Conservation (phyloP, 2,113 vertebrate species). For the Leptobrachium leishanense region DNA sequence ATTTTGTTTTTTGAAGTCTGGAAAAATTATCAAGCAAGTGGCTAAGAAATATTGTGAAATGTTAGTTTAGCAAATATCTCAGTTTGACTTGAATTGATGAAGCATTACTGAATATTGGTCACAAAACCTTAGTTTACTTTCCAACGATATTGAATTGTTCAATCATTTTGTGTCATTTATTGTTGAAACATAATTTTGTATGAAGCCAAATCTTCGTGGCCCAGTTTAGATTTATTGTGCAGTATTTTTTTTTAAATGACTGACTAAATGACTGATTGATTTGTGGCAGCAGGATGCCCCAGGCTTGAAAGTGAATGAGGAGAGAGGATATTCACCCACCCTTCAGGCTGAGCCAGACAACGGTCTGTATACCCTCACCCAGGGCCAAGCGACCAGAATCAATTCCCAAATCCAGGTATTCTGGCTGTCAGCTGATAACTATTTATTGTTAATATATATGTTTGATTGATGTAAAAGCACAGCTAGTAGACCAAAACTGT, state of each 20-base stretch:
- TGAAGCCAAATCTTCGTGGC: background rate
- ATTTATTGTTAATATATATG: slow-evolving; percentile 56
- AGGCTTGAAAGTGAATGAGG: slow-evolving; percentile 70
- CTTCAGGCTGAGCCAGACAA: slow-evolving; percentile 64
- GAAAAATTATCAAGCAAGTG: no score
- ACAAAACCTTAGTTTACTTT: background rate
- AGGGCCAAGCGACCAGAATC: slow-evolving; percentile 68
- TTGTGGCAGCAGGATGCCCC: slow-evolving; percentile 69
- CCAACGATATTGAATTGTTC: background rate
- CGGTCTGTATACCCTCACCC: slow-evolving; percentile 65
- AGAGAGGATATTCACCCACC: slow-evolving; percentile 69
- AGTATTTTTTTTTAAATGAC: slow-evolving; percentile 56
- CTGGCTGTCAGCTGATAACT: slow-evolving; percentile 63
- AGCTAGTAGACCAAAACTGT: slow-evolving; percentile 13
- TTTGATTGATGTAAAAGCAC: slow-evolving; percentile 52
- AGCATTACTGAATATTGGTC: no score
- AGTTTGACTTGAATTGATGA: no score
- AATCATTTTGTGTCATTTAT: background rate
- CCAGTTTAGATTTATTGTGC: slow-evolving; percentile 26
- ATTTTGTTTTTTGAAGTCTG: no score
- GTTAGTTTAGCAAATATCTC: no score
- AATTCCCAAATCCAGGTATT: slow-evolving; percentile 71
- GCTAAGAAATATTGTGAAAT: no score
- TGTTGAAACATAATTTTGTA: background rate
- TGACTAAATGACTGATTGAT: slow-evolving; percentile 70